Percentiles rank a stretch among this genome's conserved stretches.
phyloP scores from a whole-genome alignment of 2,797 vertebrate species.

The Microctenopoma lineatum region DNA sequence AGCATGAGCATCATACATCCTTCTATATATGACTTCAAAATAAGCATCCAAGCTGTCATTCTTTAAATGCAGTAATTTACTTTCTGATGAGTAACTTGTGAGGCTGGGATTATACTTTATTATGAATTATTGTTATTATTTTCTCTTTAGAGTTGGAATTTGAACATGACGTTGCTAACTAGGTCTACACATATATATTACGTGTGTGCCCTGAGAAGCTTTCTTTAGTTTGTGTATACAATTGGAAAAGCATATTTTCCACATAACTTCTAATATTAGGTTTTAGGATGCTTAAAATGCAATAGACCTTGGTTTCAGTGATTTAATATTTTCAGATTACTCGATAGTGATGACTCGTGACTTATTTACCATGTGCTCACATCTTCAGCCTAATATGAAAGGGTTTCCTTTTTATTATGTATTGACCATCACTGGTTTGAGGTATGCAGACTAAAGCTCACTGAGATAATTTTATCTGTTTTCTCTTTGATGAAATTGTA shows the following conservation, averaged over 20 bases:
- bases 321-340: neutral
- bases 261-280: neutral
- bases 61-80: neutral
- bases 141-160: neutral
- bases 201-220: neutral
- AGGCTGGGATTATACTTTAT: neutral
- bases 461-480: conserved; percentile 2
- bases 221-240: neutral
- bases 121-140: neutral
- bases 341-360: neutral
- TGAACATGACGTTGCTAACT: neutral
- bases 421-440: conserved; percentile 4
- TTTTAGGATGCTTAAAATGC: neutral
- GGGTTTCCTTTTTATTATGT: conserved; percentile 13
- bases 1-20: neutral
- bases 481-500: neutral
- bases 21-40: neutral
- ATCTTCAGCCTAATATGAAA: conserved; percentile 5
- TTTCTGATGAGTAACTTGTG: neutral
- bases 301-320: neutral
- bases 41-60: neutral
- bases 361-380: neutral
- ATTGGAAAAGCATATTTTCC: neutral
- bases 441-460: neutral
- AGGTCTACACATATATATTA: no score